Evolutionary conservation across 1,140 invertebrate species (phyloP).

Genomic region (Cheumatopsyche charites): DNA sequence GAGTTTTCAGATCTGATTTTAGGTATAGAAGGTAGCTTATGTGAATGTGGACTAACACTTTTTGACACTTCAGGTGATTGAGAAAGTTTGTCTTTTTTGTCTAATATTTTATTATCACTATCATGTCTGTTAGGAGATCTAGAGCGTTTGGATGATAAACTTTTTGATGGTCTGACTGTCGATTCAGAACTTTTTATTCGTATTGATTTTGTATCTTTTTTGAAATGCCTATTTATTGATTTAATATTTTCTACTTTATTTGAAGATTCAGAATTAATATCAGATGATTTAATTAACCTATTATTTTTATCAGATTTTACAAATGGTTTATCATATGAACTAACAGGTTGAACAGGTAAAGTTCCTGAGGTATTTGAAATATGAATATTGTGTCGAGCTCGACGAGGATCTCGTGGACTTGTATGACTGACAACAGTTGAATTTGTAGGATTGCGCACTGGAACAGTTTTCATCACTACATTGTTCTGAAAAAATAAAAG

Average conservation of each 20-base stretch:
- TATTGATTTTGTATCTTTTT: constrained; percentile 38
- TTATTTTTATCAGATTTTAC: constrained; percentile 8
- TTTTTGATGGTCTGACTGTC: constrained; percentile 2
- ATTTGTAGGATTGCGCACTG: constrained; percentile 69
- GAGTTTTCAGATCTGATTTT: constrained; percentile 50
- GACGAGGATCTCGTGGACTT: constrained; percentile 65
- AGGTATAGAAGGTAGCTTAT: constrained; percentile 58
- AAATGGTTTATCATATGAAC: constrained; percentile 17
- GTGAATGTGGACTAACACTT: constrained; percentile 52
- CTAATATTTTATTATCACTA: constrained; percentile 7
- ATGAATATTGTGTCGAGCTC: constrained; percentile 55
- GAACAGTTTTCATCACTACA: not conserved
- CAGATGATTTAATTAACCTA: constrained; percentile 3
- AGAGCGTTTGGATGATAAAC: constrained; percentile 18
- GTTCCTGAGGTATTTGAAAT: not conserved
- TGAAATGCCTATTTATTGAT: constrained; percentile 1
- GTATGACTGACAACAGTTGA: constrained; percentile 64
- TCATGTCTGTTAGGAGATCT: constrained; percentile 28
- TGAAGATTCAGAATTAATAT: not conserved
- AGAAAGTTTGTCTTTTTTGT: constrained; percentile 34
- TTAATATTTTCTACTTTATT: constrained; percentile 27
- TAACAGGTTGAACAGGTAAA: not conserved
- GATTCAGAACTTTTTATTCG: constrained; percentile 24
- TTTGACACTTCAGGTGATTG: constrained; percentile 44
- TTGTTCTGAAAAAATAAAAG: constrained; percentile 17